Base-by-base conservation (phyloP, 2,113 vertebrate genomes). In the Elaphurus davidianus region DNA sequence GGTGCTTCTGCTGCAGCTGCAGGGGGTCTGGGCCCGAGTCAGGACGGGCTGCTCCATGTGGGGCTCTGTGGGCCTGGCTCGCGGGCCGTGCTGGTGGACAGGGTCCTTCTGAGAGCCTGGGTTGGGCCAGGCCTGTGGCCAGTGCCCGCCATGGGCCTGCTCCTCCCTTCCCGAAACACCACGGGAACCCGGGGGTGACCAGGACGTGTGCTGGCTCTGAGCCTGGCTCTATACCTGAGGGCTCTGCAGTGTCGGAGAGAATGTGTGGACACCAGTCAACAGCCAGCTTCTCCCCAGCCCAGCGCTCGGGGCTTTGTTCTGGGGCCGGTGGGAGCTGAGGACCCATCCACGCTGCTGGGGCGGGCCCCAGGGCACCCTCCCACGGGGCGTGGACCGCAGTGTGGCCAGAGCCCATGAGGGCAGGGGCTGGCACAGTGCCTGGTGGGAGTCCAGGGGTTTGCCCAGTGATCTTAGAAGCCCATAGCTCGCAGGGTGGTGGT, bases 21-120 rank as follows among this genome's bases (percentile, higher is more conserved):
- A 64, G 45, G 5, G 28, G 9, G 0, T 23, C 33, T 30, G 3
- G 13, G 60, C 11, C 40, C n/a, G 9, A n/a, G 10, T 67, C 36
- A 19, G 12, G 45, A 30, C 1, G 47, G 40, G 2, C 7, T 27
- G 16, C 36, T 90, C 25, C 10, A 0, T 57, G 2, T 74, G 43
- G 17, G 27, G 23, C 21, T 59, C 43, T 0, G 0, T 27, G 6
- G 62, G 47, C 33, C 54, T 52, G 25, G 45, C 59, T 2, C 0
- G 3, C 36, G 14, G 74, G 47, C 8, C 30, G 2, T 14, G 12
- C 12, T 43, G 25, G 33, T 27, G 5, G 57, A 8, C 5, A 0
- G 21, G 16, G 47, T 67, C 11, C n/a, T 90, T 43, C 57, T 6
- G 2, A 64, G n/a, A 78, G 25, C 45, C 15, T 2, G 28, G 71